Evolutionary conservation across 2,113 vertebrate species (phyloP).

Genomic region (Callithrix jacchus): DNA sequence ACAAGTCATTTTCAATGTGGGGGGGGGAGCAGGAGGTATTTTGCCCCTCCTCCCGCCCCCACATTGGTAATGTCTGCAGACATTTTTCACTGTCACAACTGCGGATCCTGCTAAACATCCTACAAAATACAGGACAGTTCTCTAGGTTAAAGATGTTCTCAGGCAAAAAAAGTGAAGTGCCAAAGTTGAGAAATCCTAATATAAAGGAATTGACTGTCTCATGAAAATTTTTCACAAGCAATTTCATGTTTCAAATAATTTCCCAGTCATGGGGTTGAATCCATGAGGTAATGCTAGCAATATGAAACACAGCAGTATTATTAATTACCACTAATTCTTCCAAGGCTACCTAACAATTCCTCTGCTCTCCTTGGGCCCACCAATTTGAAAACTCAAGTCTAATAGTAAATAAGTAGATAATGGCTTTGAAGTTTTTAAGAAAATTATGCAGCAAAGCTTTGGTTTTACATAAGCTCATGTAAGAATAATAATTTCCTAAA

Average conservation of each 20-base stretch:
- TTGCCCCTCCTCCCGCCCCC: neutral
- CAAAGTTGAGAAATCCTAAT: conserved; percentile 11
- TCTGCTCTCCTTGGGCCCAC: neutral
- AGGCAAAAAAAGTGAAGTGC: conserved; percentile 26
- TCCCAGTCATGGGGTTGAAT: neutral
- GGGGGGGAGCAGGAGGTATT: neutral
- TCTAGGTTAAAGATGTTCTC: neutral
- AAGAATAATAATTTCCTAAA: conserved; percentile 27
- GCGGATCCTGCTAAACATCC: neutral
- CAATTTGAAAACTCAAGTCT: conserved; percentile 43
- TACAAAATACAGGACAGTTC: neutral
- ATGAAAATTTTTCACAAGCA: conserved; percentile 38
- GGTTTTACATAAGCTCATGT: neutral
- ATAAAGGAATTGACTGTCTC: neutral
- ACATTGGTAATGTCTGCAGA: neutral
- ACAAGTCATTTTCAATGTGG: neutral
- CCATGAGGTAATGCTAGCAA: neutral
- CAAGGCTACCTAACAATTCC: conserved; percentile 4
- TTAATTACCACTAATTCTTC: conserved; percentile 39
- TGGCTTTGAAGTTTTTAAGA: conserved; percentile 27
- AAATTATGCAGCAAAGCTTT: conserved; percentile 27
- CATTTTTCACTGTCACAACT: neutral
- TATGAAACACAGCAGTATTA: conserved; percentile 27
- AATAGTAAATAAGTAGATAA: conserved; percentile 4
- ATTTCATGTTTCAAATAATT: conserved; percentile 48